These are phyloP conservation scores for Cebidichthys violaceus DNA, from an alignment of 2,113 vertebrate species.

Conservation along the genomic window DNA sequence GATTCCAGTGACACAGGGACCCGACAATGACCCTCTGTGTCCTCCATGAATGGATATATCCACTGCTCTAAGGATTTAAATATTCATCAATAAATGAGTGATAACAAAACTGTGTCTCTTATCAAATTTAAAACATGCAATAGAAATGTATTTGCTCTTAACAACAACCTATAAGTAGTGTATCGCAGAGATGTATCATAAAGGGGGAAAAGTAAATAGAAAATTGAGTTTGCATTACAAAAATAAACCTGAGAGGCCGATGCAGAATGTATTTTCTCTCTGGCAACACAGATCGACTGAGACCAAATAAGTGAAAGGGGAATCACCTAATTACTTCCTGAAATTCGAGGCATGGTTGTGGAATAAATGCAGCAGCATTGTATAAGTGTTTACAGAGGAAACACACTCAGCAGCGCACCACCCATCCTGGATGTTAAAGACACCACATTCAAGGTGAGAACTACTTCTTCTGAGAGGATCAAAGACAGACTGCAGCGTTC, in stretches of 20 bases:
- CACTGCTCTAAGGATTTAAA: background rate
- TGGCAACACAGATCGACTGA: background rate
- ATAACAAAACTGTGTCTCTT: too few species aligned
- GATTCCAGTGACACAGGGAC: constrained; percentile 50
- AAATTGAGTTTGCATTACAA: background rate
- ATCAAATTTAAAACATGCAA: background rate
- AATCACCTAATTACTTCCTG: constrained; percentile 68
- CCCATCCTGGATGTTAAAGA: constrained; percentile 61
- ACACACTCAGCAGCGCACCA: constrained; percentile 39
- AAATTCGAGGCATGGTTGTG: constrained; percentile 34
- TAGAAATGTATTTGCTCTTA: background rate
- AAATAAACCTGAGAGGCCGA: constrained; percentile 2
- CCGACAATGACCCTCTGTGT: constrained; percentile 54
- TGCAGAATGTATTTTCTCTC: constrained; percentile 1
- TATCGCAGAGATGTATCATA: background rate
- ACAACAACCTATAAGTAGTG: background rate
- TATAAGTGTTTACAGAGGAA: constrained; percentile 72
- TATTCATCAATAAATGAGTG: constrained; percentile 1
- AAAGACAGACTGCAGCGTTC: constrained; percentile 45
- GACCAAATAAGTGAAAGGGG: constrained; percentile 43
- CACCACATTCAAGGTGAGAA: constrained; percentile 68
- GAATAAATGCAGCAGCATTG: constrained; percentile 68
- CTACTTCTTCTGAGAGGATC: constrained; percentile 44
- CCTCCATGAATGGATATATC: constrained; percentile 23
- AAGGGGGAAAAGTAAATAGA: background rate